A percentile compares a stretch with the other conserved stretches of the same genome.
Conservation (phyloP, 2,113 vertebrate genomes). For the Embiotoca jacksoni region DNA sequence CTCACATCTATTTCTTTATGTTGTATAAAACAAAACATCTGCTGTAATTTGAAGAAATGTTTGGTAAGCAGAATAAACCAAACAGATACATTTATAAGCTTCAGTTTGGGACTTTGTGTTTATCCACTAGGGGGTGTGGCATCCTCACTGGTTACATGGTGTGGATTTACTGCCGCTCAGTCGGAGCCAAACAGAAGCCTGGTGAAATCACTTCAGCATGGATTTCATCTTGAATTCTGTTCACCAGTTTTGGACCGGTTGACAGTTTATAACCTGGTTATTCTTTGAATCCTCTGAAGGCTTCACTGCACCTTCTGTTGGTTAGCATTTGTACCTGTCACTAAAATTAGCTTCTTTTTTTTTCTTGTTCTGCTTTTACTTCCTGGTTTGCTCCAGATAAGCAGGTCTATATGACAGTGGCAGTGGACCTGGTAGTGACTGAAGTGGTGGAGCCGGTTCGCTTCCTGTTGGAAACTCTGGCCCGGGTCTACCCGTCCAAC, state of each 20-base stretch:
- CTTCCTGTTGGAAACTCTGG: slow-evolving; percentile 92
- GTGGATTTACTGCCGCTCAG: not conserved
- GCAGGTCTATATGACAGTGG: slow-evolving; percentile 95
- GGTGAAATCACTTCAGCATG: not conserved
- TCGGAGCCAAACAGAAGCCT: not conserved
- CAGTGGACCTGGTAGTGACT: slow-evolving; percentile 96
- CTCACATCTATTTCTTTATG: not conserved
- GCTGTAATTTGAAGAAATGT: not conserved
- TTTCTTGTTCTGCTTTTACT: not conserved
- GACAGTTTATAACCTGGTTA: not conserved
- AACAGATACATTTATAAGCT: not conserved
- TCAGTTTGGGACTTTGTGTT: not conserved
- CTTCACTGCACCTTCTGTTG: not conserved
- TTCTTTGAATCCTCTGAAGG: not conserved
- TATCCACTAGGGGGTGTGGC: slow-evolving; percentile 57
- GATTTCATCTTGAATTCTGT: not conserved
- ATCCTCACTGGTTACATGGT: slow-evolving; percentile 16
- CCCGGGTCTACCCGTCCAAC: slow-evolving; percentile 94
- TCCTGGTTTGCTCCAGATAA: slow-evolving; percentile 86
- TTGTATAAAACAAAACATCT: not conserved
- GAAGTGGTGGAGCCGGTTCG: slow-evolving; percentile 96
- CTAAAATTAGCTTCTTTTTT: not conserved
- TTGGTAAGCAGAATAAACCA: not conserved
- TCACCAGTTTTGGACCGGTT: not conserved
- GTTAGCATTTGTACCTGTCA: too few species aligned